Evolutionary conservation across 2,797 vertebrate species (phyloP).

Genomic region (Cyclura pinguis): DNA sequence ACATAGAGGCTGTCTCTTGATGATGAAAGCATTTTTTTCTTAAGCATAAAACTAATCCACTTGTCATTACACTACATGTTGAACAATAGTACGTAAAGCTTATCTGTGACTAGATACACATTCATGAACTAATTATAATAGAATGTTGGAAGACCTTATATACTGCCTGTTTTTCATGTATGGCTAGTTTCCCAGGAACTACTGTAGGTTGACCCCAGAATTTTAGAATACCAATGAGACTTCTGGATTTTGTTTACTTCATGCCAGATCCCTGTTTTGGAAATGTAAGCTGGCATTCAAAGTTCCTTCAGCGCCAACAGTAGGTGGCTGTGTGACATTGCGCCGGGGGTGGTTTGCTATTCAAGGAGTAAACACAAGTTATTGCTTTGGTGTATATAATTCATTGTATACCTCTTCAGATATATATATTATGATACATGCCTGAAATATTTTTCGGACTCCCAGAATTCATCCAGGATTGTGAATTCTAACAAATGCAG

Average conservation of each 20-base stretch:
- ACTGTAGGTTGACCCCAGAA: neutral
- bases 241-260: neutral
- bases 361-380: neutral
- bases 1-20: too few relatives aligned
- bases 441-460: neutral
- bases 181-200: neutral
- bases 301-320: neutral
- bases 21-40: neutral
- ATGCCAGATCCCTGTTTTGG: neutral
- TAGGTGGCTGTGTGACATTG: neutral
- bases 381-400: neutral
- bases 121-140: neutral
- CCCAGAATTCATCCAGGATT: neutral
- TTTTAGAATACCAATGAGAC: neutral
- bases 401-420: too few relatives aligned
- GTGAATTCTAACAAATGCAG: neutral
- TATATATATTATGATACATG: neutral
- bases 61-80: too few relatives aligned
- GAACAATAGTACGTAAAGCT: neutral
- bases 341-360: neutral
- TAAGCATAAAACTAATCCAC: neutral
- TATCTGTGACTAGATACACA: neutral
- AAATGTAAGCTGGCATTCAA: neutral
- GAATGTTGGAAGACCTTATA: neutral
- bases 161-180: neutral